phyloP scores from a whole-genome alignment of 2,113 vertebrate genomes.

The Alexandromys fortis region DNA sequence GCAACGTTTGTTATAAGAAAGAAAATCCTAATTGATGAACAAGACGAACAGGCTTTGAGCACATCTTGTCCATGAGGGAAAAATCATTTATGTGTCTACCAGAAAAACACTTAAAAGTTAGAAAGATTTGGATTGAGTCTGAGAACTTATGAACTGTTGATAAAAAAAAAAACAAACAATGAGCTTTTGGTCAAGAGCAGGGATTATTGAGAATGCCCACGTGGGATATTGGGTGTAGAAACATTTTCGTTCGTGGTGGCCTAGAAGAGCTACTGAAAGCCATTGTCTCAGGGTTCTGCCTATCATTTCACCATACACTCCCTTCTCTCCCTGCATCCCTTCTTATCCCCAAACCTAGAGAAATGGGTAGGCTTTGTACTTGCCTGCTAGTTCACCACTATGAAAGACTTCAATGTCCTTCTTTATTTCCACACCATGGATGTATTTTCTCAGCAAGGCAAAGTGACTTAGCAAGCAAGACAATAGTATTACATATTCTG shows the following conservation, averaged over 20 bases:
- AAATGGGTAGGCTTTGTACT: not conserved
- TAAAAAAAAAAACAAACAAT: not conserved
- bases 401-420: not conserved
- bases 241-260: not conserved
- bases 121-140: not conserved
- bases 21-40: not conserved
- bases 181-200: not conserved
- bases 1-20: not conserved
- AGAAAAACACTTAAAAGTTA: not conserved
- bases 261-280: not conserved
- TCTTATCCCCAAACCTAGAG: not conserved
- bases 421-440: constrained; percentile 2
- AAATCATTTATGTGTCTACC: not conserved
- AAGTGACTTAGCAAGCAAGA: not conserved
- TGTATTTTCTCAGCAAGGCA: not conserved
- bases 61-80: not conserved
- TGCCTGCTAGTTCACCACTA: not conserved
- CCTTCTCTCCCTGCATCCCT: not conserved
- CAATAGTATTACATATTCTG: not conserved
- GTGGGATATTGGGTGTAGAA: not conserved
- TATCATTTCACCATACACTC: not conserved
- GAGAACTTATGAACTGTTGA: not conserved
- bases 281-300: fast-evolving
- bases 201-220: not conserved
- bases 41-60: not conserved